Evolutionary conservation across 2,888 invertebrate species (phyloP).

Genomic region (Hypolimnas misippus): DNA sequence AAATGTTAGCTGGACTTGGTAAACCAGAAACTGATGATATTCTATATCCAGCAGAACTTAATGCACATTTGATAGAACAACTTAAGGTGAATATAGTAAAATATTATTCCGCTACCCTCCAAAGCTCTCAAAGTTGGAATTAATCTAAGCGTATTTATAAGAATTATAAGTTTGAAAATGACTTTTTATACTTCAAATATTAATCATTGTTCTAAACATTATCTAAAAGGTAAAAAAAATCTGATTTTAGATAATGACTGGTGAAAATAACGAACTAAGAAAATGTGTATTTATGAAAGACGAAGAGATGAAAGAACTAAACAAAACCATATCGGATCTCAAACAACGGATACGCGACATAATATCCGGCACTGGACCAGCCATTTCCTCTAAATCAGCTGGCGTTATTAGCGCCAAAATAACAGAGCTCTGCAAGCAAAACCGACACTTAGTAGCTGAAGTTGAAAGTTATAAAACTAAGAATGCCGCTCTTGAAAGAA

Average conservation of each 20-base stretch:
- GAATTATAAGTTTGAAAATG: too few relatives aligned
- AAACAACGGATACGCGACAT: constrained; percentile 80
- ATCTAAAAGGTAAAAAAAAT: too few relatives aligned
- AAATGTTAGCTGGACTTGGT: constrained; percentile 69
- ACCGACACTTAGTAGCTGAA: constrained; percentile 86
- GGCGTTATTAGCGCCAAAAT: constrained; percentile 86
- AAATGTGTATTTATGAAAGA: constrained; percentile 79
- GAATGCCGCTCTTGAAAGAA: constrained; percentile 80
- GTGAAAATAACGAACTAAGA: constrained; percentile 82
- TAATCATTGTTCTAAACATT: too few relatives aligned
- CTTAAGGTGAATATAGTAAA: constrained; percentile 70
- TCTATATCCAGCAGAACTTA: constrained; percentile 85
- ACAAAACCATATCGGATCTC: constrained; percentile 69
- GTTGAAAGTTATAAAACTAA: constrained; percentile 84
- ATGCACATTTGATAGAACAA: constrained; percentile 83
- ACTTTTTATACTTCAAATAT: too few relatives aligned
- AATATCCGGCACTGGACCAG: constrained; percentile 73
- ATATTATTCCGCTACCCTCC: not conserved
- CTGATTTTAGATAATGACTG: constrained; percentile 83
- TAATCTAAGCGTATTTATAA: too few relatives aligned
- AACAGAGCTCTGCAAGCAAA: constrained; percentile 86
- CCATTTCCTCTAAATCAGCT: constrained; percentile 77
- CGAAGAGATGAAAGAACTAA: constrained; percentile 69
- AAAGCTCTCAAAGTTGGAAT: too few relatives aligned
- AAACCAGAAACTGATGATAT: constrained; percentile 73